phyloP scores from a whole-genome alignment of 2,888 invertebrate genomes.

The Monoplex corrugatus region DNA sequence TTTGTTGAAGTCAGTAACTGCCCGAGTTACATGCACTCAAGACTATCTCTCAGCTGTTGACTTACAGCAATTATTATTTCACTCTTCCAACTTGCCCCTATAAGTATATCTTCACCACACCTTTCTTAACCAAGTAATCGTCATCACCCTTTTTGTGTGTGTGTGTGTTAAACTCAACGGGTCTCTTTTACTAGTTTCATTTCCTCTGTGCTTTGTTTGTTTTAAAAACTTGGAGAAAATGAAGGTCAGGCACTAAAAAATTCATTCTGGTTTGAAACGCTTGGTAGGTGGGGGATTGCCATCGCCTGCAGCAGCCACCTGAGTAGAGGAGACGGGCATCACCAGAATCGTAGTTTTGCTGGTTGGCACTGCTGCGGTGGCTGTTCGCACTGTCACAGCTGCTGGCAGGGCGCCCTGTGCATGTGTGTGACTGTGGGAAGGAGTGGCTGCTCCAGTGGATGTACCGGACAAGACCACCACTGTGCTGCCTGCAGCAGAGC shows the following conservation, averaged over 20 bases:
- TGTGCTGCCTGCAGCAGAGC: constrained; percentile 64
- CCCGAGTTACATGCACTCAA: neutral
- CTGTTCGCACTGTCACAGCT: constrained; percentile 71
- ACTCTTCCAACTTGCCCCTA: no score
- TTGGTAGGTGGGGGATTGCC: constrained; percentile 68
- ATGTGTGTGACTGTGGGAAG: constrained; percentile 58
- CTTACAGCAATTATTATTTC: no score
- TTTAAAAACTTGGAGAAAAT: no score
- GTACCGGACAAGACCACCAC: constrained; percentile 72
- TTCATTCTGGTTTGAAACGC: constrained; percentile 72
- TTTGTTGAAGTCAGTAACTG: no score
- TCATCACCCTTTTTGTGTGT: no score
- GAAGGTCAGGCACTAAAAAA: neutral
- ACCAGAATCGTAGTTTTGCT: constrained; percentile 75
- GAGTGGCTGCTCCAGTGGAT: constrained; percentile 60
- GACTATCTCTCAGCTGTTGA: neutral
- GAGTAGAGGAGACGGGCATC: constrained; percentile 74
- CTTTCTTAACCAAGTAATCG: no score
- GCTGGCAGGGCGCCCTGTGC: constrained; percentile 64
- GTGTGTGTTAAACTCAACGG: no score
- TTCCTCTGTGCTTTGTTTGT: no score
- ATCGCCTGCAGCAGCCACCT: constrained; percentile 61
- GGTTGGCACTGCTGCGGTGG: constrained; percentile 62
- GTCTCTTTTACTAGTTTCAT: no score
- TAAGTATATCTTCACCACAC: no score